Evolutionary conservation across 2,797 vertebrate species (phyloP).

Genomic region (Siniperca obscura): DNA sequence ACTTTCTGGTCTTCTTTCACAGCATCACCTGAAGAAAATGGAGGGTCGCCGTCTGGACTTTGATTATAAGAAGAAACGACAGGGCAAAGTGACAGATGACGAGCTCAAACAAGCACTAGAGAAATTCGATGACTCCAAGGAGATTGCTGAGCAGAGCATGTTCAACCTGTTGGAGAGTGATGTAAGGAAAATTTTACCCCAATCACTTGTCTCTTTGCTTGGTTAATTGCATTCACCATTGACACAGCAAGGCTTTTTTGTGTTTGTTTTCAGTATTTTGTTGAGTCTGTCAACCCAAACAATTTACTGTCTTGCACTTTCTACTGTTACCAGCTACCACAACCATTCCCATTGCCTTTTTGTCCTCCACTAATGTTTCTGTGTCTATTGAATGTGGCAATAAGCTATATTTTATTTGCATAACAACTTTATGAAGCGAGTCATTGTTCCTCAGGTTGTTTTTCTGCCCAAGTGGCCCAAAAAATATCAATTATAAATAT

Average conservation of each 20-base stretch:
- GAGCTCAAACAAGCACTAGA: constrained; percentile 96
- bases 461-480: neutral
- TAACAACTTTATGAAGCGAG: neutral
- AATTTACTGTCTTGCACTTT: neutral
- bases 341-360: neutral
- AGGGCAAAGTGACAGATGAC: constrained; percentile 95
- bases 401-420: neutral
- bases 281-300: neutral
- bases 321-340: neutral
- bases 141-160: constrained; percentile 98
- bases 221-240: neutral
- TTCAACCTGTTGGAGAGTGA: constrained; percentile 98
- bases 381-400: neutral
- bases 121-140: constrained; percentile 98
- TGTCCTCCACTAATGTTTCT: neutral
- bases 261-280: neutral
- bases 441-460: neutral
- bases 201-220: no score
- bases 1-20: constrained; percentile 35
- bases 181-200: constrained; percentile 79
- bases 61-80: constrained; percentile 99
- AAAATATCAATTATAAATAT: neutral
- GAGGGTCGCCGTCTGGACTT: constrained; percentile 97
- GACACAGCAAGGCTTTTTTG: neutral
- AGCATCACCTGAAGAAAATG: constrained; percentile 99